A percentile compares a stretch with the other conserved stretches of the same genome.
Conservation (phyloP, 2,113 vertebrate genomes). For the Charadrius vociferus region DNA sequence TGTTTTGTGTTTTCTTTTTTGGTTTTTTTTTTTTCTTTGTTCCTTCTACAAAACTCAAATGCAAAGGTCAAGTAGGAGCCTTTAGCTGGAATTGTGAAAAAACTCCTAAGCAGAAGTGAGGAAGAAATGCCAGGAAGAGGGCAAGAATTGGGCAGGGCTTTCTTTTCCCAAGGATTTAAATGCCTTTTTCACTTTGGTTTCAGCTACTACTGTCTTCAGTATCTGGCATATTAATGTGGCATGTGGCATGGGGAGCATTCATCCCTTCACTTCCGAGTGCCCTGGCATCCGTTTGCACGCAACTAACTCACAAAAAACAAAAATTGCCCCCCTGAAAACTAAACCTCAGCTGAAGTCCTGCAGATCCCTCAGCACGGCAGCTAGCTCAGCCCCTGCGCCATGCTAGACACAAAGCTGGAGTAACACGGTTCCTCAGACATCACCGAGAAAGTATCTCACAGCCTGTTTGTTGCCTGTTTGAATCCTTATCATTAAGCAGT, state of each 20-base stretch:
- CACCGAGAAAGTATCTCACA: background rate
- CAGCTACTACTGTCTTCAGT: background rate
- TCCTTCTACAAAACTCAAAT: background rate
- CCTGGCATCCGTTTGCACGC: background rate
- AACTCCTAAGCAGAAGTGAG: background rate
- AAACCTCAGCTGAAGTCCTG: background rate
- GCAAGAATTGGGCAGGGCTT: background rate
- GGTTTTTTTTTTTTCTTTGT: background rate
- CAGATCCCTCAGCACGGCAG: background rate
- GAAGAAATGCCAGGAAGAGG: background rate
- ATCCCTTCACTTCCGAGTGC: background rate
- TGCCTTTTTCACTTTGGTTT: background rate
- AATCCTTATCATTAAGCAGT: constrained; percentile 24
- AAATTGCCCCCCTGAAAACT: background rate
- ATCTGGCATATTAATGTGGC: fast-evolving
- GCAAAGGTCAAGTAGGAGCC: background rate
- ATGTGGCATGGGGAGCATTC: fast-evolving
- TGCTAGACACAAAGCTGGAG: background rate
- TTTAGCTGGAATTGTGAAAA: background rate
- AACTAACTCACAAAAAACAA: background rate
- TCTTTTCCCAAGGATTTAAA: background rate
- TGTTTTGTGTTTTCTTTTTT: background rate
- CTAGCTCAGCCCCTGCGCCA: background rate
- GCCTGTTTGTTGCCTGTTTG: constrained; percentile 22
- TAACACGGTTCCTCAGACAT: background rate